Evolutionary conservation across 2,797 vertebrate genomes (phyloP).

Genomic region (Manis javanica): DNA sequence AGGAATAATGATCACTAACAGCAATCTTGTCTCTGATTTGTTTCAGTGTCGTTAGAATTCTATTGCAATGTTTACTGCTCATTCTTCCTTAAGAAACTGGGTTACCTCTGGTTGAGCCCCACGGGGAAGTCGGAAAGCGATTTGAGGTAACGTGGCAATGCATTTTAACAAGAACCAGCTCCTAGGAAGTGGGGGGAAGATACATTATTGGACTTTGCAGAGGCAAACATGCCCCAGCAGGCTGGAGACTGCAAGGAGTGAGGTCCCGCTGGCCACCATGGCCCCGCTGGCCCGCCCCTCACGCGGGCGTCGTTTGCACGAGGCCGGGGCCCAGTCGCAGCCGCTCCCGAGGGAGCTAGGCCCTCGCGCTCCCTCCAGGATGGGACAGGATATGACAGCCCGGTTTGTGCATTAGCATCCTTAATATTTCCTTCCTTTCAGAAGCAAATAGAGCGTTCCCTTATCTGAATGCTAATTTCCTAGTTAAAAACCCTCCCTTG

Average conservation of each 20-base stretch:
- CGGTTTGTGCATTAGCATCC: conserved; percentile 91
- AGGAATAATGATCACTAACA: background rate
- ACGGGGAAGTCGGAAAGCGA: conserved; percentile 55
- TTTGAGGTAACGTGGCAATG: conserved; percentile 46
- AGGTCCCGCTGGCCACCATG: background rate
- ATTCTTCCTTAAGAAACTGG: conserved; percentile 48
- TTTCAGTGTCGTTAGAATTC: conserved; percentile 42
- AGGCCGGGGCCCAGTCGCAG: background rate
- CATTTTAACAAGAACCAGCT: conserved; percentile 66
- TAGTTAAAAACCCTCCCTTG: conserved; percentile 96
- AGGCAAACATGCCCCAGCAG: conserved; percentile 66
- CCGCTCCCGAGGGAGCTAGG: conserved; percentile 82
- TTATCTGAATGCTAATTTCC: conserved; percentile 99
- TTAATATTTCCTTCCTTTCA: conserved; percentile 93
- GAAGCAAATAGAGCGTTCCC: conserved; percentile 91
- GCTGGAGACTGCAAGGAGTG: background rate
- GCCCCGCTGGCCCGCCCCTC: background rate
- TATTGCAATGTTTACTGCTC: background rate
- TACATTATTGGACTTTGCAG: conserved; percentile 36
- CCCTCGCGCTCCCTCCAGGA: conserved; percentile 87
- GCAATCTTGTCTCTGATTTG: background rate
- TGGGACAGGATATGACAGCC: conserved; percentile 88
- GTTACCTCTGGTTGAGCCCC: conserved; percentile 24
- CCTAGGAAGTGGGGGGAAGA: conserved; percentile 30
- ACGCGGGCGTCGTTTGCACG: accelerated